Percentiles rank a stretch among this genome's conserved stretches.
phyloP scores from a whole-genome alignment of 2,888 invertebrate species.

The Pecten maximus region DNA sequence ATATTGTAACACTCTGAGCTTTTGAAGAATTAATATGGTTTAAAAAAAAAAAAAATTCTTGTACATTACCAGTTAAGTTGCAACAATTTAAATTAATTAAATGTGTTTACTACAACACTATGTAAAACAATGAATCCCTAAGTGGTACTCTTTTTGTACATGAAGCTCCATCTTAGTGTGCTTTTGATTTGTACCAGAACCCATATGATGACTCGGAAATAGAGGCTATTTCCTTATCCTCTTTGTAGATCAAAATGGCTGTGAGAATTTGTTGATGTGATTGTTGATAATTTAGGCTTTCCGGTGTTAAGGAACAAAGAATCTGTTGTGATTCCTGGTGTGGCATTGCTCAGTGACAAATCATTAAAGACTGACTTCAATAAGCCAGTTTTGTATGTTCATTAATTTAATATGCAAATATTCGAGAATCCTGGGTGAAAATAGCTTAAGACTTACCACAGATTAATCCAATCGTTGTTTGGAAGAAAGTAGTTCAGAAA shows the following conservation, averaged over 20 bases:
- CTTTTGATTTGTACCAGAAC: too few relatives aligned
- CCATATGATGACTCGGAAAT: not conserved
- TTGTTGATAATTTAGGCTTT: slow-evolving; percentile 20
- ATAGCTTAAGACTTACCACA: slow-evolving; percentile 7
- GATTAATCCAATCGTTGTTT: not conserved
- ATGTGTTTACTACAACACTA: too few relatives aligned
- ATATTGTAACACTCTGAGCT: too few relatives aligned
- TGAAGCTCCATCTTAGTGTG: too few relatives aligned
- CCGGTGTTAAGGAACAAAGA: not conserved
- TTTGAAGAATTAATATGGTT: too few relatives aligned
- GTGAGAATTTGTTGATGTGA: not conserved
- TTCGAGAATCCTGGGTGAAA: not conserved
- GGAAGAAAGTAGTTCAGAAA: slow-evolving; percentile 16
- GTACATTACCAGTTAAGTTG: too few relatives aligned
- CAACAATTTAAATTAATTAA: too few relatives aligned
- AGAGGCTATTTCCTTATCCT: not conserved
- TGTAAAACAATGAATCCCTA: too few relatives aligned
- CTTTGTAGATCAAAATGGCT: not conserved
- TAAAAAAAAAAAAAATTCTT: too few relatives aligned
- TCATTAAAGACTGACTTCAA: not conserved
- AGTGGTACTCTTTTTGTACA: too few relatives aligned
- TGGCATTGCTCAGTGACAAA: not conserved
- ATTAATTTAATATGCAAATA: not conserved
- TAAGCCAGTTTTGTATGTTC: not conserved
- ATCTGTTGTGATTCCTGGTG: not conserved